Evolutionary conservation across 2,113 vertebrate species (phyloP).

Genomic region (Bambusicola thoracicus): DNA sequence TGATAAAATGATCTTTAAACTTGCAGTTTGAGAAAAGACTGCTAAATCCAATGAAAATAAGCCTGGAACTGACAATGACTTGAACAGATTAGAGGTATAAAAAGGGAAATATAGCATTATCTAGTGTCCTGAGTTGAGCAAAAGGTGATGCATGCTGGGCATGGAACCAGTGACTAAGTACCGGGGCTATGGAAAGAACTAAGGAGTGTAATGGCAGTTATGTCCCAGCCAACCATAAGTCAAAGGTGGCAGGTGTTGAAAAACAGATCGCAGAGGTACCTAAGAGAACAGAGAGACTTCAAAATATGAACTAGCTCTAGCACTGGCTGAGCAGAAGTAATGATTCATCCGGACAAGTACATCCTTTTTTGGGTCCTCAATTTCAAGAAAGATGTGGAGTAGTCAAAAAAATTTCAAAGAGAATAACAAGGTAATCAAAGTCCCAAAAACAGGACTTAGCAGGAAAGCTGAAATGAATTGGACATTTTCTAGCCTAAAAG

Average conservation of each 20-base stretch:
- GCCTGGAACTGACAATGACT: neutral
- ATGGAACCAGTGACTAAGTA: neutral
- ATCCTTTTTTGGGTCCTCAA: neutral
- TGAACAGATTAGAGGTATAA: neutral
- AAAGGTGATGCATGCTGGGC: neutral
- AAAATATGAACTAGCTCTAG: neutral
- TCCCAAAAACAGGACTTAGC: neutral
- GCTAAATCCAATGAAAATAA: neutral
- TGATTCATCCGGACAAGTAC: neutral
- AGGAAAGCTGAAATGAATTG: neutral
- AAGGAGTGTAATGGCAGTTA: neutral
- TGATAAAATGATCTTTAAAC: neutral
- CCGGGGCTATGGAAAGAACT: neutral
- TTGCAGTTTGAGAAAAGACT: neutral
- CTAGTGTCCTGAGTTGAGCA: neutral
- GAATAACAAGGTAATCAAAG: neutral
- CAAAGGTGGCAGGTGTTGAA: neutral
- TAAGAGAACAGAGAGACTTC: neutral
- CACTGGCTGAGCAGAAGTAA: neutral
- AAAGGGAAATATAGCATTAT: neutral
- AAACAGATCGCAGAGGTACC: neutral
- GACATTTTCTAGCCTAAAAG: neutral
- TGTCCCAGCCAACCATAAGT: rapidly evolving
- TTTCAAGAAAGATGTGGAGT: neutral
- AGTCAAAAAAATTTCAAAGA: neutral